Evolutionary conservation across 2,888 invertebrate genomes (phyloP).

Genomic region (Leptothorax acervorum): DNA sequence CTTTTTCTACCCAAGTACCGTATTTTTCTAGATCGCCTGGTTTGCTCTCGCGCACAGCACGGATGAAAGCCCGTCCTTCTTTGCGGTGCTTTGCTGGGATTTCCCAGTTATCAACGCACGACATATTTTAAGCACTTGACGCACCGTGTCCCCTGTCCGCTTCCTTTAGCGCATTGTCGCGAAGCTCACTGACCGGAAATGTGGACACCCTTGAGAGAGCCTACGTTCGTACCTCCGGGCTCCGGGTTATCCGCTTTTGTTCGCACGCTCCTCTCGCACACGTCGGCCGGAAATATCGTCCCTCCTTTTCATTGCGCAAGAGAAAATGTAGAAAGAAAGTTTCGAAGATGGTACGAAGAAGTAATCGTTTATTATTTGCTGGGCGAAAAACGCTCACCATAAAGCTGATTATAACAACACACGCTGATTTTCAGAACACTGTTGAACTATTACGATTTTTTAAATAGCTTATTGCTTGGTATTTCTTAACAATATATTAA

Average conservation of each 20-base stretch:
- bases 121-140: slow-evolving; percentile 58
- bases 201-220: slow-evolving; percentile 46
- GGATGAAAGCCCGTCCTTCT: slow-evolving; percentile 42
- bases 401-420: not conserved
- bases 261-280: slow-evolving; percentile 4
- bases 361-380: not conserved
- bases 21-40: slow-evolving; percentile 47
- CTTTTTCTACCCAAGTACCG: not conserved
- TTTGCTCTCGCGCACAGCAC: slow-evolving; percentile 5
- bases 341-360: not conserved
- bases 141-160: slow-evolving; percentile 36
- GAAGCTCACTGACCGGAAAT: slow-evolving; percentile 54
- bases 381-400: not conserved
- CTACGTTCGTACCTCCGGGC: slow-evolving; percentile 34
- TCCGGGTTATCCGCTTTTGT: slow-evolving; percentile 42
- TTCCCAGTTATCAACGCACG: slow-evolving; percentile 52
- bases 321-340: slow-evolving; percentile 19
- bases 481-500: not conserved
- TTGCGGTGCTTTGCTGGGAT: slow-evolving; percentile 28
- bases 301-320: not conserved
- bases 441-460: not conserved
- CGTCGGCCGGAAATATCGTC: slow-evolving; percentile 31
- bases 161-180: slow-evolving; percentile 51
- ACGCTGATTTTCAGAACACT: not conserved
- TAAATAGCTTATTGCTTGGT: not conserved